Conservation (phyloP, 2,113 vertebrate species). For the Eulemur rufifrons region DNA sequence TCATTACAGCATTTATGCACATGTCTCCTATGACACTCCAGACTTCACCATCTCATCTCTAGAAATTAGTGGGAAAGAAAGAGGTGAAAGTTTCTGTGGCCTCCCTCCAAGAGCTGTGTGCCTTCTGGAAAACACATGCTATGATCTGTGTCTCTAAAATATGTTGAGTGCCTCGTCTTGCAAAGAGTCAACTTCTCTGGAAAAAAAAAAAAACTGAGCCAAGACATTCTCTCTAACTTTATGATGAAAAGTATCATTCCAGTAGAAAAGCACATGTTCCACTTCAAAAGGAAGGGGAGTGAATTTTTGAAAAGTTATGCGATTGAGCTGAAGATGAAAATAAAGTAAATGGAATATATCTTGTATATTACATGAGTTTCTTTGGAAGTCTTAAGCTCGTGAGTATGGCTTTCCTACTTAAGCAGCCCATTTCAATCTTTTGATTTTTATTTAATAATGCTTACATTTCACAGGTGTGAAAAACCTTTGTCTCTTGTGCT, state of each 20-base stretch:
- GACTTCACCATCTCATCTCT: background rate
- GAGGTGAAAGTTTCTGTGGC: accelerated
- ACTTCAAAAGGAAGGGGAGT: background rate
- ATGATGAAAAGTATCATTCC: background rate
- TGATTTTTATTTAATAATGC: background rate
- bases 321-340: background rate
- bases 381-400: background rate
- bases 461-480: accelerated
- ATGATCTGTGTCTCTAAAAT: background rate
- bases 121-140: background rate
- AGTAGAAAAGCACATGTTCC: background rate
- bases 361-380: background rate
- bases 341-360: background rate
- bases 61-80: background rate
- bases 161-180: background rate
- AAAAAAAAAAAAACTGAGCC: background rate
- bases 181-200: background rate
- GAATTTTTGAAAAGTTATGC: background rate
- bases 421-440: background rate
- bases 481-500: background rate
- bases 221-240: background rate
- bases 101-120: background rate
- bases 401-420: background rate
- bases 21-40: background rate
- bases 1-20: background rate